Evolutionary conservation across 2,797 vertebrate genomes (phyloP), one percentile per base, ranked within the genome.

Genomic region (Octomys mimax): DNA sequence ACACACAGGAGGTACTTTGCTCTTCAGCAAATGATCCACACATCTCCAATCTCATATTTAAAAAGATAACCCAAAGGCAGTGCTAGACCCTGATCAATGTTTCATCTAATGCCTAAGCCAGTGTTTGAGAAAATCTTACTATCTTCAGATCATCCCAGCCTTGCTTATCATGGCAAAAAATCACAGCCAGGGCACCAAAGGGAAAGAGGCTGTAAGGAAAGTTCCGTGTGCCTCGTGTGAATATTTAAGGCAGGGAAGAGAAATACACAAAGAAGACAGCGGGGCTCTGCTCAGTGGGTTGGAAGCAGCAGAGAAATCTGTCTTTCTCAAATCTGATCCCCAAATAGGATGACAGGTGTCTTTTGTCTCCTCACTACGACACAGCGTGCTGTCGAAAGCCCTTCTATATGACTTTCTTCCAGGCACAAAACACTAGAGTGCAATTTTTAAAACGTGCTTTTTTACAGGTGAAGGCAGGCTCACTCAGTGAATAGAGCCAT

Each of bases 391-490:
- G 84, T 31, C 85, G 52, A 90, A 97, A 97, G 89, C 28, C 6
- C 90, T 61, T 77, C 1, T 14, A 66, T 93, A 36, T 33, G 86
- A 5, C 71, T 82, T 87, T 95, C 93, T 33, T 80, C 96, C 96
- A 94, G 96, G 36, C n/a, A 95, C 82, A 95, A 98, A 97, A 95
- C 81, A 89, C 84, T n/a, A 66, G 75, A 70, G 95, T 3, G 5
- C 5, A 91, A 75, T 96, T 96, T 97, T 91, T 82, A 36, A 98
- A 95, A 89, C 71, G 94, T 19, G 81, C 73, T 86, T 97, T 97
- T 94, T 96, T 42, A n/a, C 92, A 94, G 64, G 71, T 95, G 70
- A 84, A 80, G 70, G 66, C 86, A 95, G 79, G 92, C 79, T 91
- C 70, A 52, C 92, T 95, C 90, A 78, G 59, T 75, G 94, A 96